A percentile compares a stretch with the other conserved stretches of the same genome.
phyloP scores from a whole-genome alignment of 2,797 vertebrate genomes.

The Calcarius lapponicus region DNA sequence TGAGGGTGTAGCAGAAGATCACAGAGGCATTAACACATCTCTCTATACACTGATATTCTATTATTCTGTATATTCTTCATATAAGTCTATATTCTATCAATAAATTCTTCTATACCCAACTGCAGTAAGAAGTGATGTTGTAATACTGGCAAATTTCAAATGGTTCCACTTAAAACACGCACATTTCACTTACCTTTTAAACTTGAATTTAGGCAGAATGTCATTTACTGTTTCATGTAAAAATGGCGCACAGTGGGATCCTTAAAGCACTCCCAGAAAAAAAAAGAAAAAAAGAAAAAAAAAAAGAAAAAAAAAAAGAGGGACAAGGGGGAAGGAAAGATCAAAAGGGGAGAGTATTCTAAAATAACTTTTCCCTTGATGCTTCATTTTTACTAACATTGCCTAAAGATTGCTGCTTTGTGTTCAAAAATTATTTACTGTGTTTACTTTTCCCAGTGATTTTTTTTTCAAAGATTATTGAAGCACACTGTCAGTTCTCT shows the following conservation, averaged over 20 bases:
- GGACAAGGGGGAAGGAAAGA: fast-evolving
- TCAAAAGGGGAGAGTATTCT: not conserved
- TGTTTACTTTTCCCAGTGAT: not conserved
- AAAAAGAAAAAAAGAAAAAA: fast-evolving
- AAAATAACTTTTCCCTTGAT: not conserved
- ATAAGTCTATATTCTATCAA: not conserved
- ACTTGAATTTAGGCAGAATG: not conserved
- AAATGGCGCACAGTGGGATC: not conserved
- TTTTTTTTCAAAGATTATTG: not conserved
- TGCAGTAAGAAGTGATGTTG: not conserved
- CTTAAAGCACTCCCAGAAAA: not conserved
- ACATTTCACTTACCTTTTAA: not conserved
- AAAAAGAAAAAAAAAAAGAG: fast-evolving
- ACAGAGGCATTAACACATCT: not conserved
- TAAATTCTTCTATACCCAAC: not conserved
- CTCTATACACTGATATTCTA: not conserved
- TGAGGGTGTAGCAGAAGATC: not conserved
- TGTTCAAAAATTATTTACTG: not conserved
- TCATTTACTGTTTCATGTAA: not conserved
- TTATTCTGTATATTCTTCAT: not conserved
- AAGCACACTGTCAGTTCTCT: not conserved
- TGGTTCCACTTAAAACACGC: not conserved
- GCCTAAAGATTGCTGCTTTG: not conserved
- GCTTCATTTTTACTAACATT: not conserved
- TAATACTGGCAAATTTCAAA: not conserved